Conservation (phyloP, 2,113 vertebrate genomes). For the Catharus bicknelli region DNA sequence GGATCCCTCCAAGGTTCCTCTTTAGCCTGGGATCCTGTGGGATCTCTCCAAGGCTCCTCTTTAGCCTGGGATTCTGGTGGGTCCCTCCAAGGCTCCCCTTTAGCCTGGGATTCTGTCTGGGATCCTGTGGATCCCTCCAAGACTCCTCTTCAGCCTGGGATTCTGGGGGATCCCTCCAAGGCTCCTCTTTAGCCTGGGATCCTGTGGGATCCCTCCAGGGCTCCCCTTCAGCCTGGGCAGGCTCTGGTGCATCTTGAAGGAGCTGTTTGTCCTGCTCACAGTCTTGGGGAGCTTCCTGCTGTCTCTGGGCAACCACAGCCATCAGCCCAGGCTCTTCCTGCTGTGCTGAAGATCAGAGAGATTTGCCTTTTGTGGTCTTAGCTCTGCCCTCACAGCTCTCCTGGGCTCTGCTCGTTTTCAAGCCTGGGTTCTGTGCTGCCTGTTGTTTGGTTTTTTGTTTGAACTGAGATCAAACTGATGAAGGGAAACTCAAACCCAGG, state of each 20-base stretch:
- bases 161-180: not conserved
- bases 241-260: fast-evolving
- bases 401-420: fast-evolving
- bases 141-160: not conserved
- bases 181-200: too few species aligned
- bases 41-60: too few species aligned
- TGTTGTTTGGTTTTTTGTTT: too few species aligned
- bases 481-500: not conserved
- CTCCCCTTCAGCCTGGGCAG: not conserved
- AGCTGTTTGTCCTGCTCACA: fast-evolving
- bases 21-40: not conserved
- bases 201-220: not conserved
- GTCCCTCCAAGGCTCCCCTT: not conserved
- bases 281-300: not conserved
- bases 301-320: not conserved
- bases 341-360: not conserved
- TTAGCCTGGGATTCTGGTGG: not conserved
- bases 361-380: not conserved
- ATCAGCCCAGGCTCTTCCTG: not conserved
- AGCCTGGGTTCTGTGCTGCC: fast-evolving
- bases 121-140: not conserved
- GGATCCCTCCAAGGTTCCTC: not conserved
- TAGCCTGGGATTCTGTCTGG: not conserved
- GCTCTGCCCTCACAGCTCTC: not conserved
- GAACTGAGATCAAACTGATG: not conserved